Conservation (phyloP, 2,113 vertebrate species). For the Numida meleagris region DNA sequence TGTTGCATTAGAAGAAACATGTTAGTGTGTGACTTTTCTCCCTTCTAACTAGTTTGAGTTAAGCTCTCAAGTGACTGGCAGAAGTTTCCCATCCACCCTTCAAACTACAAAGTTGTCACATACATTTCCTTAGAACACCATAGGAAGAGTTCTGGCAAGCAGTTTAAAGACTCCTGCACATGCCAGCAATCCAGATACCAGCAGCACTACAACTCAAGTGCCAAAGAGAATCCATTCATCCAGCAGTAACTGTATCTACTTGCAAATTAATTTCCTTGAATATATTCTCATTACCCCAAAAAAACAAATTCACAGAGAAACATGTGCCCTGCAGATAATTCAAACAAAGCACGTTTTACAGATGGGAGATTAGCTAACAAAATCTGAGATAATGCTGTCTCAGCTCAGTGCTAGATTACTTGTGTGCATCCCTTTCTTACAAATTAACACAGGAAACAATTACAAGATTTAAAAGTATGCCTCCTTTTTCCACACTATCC, state of each 20-base stretch:
- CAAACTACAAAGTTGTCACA: slow-evolving; percentile 37
- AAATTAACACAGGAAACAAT: slow-evolving; percentile 36
- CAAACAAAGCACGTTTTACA: slow-evolving; percentile 70
- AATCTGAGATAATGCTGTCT: slow-evolving; percentile 59
- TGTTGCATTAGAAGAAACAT: neutral
- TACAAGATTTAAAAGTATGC: neutral
- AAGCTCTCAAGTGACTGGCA: slow-evolving; percentile 8
- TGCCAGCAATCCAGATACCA: slow-evolving; percentile 46
- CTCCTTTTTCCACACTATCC: neutral
- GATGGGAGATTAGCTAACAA: slow-evolving; percentile 71
- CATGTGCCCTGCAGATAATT: slow-evolving; percentile 60
- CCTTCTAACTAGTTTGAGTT: neutral
- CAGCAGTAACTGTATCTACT: slow-evolving; percentile 60
- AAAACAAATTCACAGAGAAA: slow-evolving; percentile 66
- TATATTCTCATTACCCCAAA: slow-evolving; percentile 62
- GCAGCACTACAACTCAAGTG: neutral
- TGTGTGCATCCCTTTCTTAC: neutral
- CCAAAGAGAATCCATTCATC: slow-evolving; percentile 66
- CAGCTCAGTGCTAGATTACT: neutral
- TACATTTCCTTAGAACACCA: slow-evolving; percentile 42
- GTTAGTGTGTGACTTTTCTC: neutral
- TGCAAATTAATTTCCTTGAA: slow-evolving; percentile 75
- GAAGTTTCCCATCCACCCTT: neutral
- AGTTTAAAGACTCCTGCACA: neutral
- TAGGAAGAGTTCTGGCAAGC: slow-evolving; percentile 52